A percentile compares a stretch with the other conserved stretches of the same genome.
These are phyloP conservation scores for Drosophila willistoni DNA, from an alignment of 1,140 invertebrate species.

Conservation along the genomic window DNA sequence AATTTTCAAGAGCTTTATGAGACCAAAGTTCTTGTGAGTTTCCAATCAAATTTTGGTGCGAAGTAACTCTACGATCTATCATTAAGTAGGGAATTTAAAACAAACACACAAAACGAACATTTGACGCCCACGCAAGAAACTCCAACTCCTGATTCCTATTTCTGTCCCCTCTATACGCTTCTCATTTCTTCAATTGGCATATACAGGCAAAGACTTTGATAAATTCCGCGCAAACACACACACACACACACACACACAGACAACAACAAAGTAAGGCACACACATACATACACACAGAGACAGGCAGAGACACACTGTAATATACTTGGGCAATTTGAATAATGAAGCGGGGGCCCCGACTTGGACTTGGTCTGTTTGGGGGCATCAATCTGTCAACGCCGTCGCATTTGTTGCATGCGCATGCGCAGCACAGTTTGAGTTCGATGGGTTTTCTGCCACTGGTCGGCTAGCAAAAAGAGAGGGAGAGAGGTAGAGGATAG, in stretches of 20 bases:
- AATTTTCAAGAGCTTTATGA: background rate
- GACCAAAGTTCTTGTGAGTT: background rate
- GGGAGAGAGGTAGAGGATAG: background rate
- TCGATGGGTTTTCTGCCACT: constrained; percentile 77
- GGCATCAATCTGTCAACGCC: constrained; percentile 80
- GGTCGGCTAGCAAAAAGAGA: constrained; percentile 47
- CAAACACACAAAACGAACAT: constrained; percentile 42
- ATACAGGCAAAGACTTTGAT: constrained; percentile 64
- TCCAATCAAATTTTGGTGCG: background rate
- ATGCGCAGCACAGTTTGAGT: constrained; percentile 77
- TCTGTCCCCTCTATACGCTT: constrained; percentile 36
- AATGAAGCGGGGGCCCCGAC: constrained; percentile 69
- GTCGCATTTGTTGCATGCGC: constrained; percentile 75
- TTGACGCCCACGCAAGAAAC: constrained; percentile 63
- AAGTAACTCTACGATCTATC: background rate
- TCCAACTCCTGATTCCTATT: constrained; percentile 25
- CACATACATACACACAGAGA: constrained; percentile 55
- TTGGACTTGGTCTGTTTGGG: constrained; percentile 56
- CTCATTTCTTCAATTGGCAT: constrained; percentile 8
- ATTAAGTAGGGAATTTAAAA: background rate
- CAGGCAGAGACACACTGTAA: constrained; percentile 9
- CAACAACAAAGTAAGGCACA: constrained; percentile 2
- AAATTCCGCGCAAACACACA: constrained; percentile 76
- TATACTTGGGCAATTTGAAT: constrained; percentile 61
- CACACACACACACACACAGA: constrained; percentile 52